phyloP scores from a whole-genome alignment of 2,113 vertebrate species.

The Pollachius pollachius region DNA sequence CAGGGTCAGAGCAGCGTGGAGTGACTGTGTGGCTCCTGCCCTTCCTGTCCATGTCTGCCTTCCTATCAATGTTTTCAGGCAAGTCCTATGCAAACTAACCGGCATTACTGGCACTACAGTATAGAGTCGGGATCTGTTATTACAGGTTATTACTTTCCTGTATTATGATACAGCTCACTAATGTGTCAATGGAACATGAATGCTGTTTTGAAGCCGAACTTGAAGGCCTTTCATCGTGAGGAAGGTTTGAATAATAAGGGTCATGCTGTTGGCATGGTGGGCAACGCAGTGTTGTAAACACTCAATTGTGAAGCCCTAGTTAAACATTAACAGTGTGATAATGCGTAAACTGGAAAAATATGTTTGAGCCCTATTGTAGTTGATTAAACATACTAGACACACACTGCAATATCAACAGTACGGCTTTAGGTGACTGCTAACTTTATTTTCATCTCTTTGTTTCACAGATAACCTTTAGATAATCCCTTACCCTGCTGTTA shows the following conservation, averaged over 20 bases:
- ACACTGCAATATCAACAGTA: background rate
- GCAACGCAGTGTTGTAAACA: too few relatives aligned
- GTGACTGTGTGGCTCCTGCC: constrained; percentile 23
- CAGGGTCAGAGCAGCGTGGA: constrained; percentile 22
- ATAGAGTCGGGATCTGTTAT: too few relatives aligned
- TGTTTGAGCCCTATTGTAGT: background rate
- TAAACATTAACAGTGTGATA: background rate
- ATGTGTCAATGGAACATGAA: too few relatives aligned
- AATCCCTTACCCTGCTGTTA: background rate
- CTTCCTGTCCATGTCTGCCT: constrained; percentile 22
- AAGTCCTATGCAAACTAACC: background rate
- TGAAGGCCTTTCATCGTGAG: too few relatives aligned
- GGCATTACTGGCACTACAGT: too few relatives aligned
- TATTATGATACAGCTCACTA: too few relatives aligned
- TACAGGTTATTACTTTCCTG: too few relatives aligned
- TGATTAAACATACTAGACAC: background rate
- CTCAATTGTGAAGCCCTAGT: background rate
- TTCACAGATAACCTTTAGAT: background rate
- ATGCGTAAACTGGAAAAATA: background rate
- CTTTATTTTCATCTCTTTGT: background rate
- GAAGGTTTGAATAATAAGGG: too few relatives aligned
- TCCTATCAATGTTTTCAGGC: background rate
- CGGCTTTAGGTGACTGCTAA: background rate
- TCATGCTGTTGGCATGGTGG: background rate
- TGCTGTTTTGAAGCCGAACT: too few relatives aligned